A percentile compares a stretch with the other conserved stretches of the same genome.
phyloP scores from a whole-genome alignment of 2,113 vertebrate genomes.

The Pangasianodon hypophthalmus region DNA sequence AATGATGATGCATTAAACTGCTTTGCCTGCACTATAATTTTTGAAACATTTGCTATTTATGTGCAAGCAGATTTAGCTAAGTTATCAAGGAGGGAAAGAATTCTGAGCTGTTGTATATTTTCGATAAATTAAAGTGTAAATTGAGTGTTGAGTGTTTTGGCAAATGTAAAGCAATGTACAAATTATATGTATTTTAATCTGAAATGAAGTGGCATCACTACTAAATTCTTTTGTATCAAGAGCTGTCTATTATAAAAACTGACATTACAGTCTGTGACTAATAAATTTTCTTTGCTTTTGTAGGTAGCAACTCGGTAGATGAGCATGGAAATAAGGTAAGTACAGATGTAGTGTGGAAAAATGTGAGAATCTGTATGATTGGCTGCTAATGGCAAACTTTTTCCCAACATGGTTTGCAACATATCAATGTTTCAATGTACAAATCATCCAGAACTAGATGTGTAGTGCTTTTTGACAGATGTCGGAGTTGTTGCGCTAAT shows the following conservation, averaged over 20 bases:
- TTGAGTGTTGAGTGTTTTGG: background rate
- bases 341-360: background rate
- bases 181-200: background rate
- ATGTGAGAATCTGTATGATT: constrained; percentile 22
- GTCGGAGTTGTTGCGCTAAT: constrained; percentile 2
- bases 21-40: background rate
- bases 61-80: background rate
- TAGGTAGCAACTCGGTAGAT: constrained; percentile 85
- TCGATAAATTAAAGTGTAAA: background rate
- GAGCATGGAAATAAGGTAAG: constrained; percentile 82
- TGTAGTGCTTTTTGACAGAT: constrained; percentile 1
- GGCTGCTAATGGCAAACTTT: background rate
- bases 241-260: background rate
- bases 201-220: background rate
- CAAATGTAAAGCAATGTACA: background rate
- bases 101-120: background rate
- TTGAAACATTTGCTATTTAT: background rate
- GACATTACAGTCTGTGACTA: background rate
- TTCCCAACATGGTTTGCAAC: background rate
- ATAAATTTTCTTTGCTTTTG: constrained; percentile 10
- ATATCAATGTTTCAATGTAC: background rate
- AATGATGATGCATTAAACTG: background rate
- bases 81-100: background rate
- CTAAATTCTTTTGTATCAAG: background rate
- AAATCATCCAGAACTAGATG: background rate